Evolutionary conservation across 1,140 invertebrate genomes (phyloP).

Genomic region (Portunus trituberculatus): DNA sequence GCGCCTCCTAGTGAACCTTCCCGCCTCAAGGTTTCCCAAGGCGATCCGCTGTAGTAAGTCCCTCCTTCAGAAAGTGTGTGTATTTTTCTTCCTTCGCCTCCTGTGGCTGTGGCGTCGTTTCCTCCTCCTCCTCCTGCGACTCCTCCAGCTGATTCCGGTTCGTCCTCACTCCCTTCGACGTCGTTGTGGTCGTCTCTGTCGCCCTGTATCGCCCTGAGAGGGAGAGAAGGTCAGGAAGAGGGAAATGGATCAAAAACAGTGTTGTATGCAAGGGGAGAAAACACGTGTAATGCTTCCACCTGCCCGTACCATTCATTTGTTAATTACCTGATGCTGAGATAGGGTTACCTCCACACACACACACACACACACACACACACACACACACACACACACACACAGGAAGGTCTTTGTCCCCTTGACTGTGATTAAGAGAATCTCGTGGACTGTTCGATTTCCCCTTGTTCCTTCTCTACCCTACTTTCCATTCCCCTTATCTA

Average conservation of each 20-base stretch:
- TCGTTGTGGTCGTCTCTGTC: not conserved
- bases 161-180: conserved; percentile 28
- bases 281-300: not conserved
- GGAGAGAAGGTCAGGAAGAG: not conserved
- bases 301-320: not conserved
- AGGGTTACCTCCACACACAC: not conserved
- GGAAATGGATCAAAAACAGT: not conserved
- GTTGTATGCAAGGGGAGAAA: not conserved
- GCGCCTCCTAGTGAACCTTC: not conserved
- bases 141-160: conserved; percentile 3
- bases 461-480: no score
- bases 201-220: conserved; percentile 46
- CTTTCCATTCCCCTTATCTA: no score
- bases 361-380: not conserved
- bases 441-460: no score
- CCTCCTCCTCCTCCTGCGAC: not conserved
- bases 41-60: not conserved
- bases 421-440: no score
- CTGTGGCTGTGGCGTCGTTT: not conserved
- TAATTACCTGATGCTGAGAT: not conserved
- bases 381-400: not conserved
- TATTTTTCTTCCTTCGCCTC: not conserved
- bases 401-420: no score
- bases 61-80: not conserved
- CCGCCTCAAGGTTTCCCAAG: not conserved